These are phyloP conservation scores for Caenorhabditis sp. DNA, from an alignment of 2,888 invertebrate species.

Conservation along the genomic window DNA sequence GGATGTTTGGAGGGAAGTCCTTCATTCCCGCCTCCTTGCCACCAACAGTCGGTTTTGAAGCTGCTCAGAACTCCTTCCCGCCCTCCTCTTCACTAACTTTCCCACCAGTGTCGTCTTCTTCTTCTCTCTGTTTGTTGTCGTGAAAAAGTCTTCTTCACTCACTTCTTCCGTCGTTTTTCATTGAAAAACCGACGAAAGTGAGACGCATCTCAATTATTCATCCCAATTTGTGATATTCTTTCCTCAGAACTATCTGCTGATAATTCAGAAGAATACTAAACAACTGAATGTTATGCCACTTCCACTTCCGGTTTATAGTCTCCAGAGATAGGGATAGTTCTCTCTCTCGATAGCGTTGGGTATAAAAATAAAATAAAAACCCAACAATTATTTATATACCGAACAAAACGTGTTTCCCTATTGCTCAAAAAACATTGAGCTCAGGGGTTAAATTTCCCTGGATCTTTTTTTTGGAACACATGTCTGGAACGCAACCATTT, in stretches of 20 bases:
- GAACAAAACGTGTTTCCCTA: too few relatives aligned
- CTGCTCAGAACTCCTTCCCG: background rate
- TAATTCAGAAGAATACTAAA: constrained; percentile 8
- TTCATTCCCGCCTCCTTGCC: too few relatives aligned
- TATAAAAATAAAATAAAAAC: constrained; percentile 36
- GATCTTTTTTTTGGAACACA: too few relatives aligned
- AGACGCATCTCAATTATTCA: background rate
- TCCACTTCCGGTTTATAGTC: constrained; percentile 33
- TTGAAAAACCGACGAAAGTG: background rate
- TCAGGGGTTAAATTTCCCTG: too few relatives aligned
- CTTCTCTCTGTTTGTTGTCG: constrained; percentile 27
- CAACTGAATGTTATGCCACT: background rate
- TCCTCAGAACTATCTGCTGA: constrained; percentile 24
- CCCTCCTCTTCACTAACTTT: constrained; percentile 18
- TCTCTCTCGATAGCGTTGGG: too few relatives aligned
- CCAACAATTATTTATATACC: constrained; percentile 37
- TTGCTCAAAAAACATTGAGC: too few relatives aligned
- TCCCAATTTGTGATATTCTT: constrained; percentile 12
- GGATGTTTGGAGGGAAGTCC: background rate
- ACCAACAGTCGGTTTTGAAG: constrained; percentile 2
- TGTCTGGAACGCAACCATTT: too few relatives aligned
- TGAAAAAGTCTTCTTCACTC: background rate
- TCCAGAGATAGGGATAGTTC: too few relatives aligned
- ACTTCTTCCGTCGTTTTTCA: constrained; percentile 5
- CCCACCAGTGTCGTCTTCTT: constrained; percentile 42